Evolutionary conservation across 2,797 vertebrate genomes (phyloP).

Genomic region (Cryptoprocta ferox): DNA sequence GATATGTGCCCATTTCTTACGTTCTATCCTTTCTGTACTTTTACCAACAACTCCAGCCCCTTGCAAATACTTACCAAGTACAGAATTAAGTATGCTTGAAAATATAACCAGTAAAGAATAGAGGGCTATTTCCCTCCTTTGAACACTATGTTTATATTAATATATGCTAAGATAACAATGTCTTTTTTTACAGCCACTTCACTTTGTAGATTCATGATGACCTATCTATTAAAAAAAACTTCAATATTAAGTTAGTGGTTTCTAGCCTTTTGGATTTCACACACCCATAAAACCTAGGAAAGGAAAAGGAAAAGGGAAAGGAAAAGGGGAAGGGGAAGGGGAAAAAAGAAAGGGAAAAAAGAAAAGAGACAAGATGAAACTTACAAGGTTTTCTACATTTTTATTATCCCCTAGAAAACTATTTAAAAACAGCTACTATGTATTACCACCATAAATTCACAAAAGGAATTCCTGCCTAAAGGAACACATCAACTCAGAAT

Average conservation of each 20-base stretch:
- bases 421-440: background rate
- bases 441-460: background rate
- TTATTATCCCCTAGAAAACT: background rate
- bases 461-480: constrained; percentile 7
- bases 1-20: background rate
- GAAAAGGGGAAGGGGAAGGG: too few relatives aligned
- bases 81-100: background rate
- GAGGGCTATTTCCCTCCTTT: background rate
- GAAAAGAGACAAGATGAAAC: background rate
- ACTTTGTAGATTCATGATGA: background rate
- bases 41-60: background rate
- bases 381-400: background rate
- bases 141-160: background rate
- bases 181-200: background rate
- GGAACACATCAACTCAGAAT: constrained; percentile 10
- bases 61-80: background rate
- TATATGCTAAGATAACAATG: background rate
- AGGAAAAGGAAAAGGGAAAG: background rate
- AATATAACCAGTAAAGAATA: background rate
- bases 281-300: background rate
- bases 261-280: background rate
- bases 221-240: background rate
- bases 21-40: background rate
- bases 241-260: background rate
- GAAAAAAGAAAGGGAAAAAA: background rate